A percentile compares a stretch with the other conserved stretches of the same genome.
Evolutionary conservation across 2,797 vertebrate genomes (phyloP).

Genomic region (Spinibarbus caldwelli): DNA sequence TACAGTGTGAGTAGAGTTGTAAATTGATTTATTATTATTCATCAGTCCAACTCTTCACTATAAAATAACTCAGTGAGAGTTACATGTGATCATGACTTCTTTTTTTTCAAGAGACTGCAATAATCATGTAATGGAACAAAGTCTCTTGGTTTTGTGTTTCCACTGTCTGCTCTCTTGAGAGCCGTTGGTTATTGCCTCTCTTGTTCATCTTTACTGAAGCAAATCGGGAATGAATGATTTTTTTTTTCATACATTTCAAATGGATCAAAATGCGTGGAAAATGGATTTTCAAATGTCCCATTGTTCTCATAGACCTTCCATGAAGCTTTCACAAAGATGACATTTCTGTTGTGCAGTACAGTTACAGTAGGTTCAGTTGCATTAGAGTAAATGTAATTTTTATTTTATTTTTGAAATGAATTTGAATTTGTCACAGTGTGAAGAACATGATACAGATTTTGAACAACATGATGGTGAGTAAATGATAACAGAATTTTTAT

Average conservation of each 20-base stretch:
- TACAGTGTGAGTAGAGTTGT: neutral
- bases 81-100: neutral
- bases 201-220: constrained; percentile 10
- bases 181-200: constrained; percentile 16
- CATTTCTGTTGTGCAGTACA: neutral
- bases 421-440: neutral
- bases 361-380: neutral
- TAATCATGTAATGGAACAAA: neutral
- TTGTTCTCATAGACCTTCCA: neutral
- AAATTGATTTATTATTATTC: neutral
- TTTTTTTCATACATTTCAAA: constrained; percentile 24
- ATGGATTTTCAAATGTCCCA: neutral
- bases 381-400: neutral
- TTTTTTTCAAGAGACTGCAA: neutral
- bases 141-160: constrained; percentile 15
- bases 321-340: neutral
- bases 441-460: neutral
- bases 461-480: neutral
- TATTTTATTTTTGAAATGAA: too few relatives aligned
- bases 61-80: neutral
- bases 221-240: constrained; percentile 10
- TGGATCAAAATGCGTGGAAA: constrained; percentile 29
- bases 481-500: neutral
- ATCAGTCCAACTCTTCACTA: neutral
- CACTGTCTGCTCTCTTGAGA: constrained; percentile 17